Conservation (phyloP, 1,140 invertebrate genomes). For the Bombyx mandarina region DNA sequence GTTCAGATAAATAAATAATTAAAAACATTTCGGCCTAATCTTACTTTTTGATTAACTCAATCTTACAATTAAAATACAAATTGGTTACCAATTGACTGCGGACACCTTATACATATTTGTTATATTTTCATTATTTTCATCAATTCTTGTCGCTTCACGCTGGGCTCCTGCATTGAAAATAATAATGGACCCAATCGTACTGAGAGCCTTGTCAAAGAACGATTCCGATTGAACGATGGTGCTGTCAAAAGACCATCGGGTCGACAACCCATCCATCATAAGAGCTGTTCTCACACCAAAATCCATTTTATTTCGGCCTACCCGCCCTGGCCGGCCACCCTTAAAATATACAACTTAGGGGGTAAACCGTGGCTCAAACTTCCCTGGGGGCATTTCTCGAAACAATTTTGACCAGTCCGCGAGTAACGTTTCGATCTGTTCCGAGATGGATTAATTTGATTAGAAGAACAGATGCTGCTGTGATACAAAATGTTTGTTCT, state of each 20-base stretch:
- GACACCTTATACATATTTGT: conserved; percentile 3
- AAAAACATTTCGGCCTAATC: neutral
- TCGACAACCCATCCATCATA: conserved; percentile 62
- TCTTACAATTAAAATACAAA: too few relatives aligned
- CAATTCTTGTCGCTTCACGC: conserved; percentile 17
- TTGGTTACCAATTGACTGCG: too few relatives aligned
- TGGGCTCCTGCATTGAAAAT: conserved; percentile 18
- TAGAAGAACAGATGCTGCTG: conserved; percentile 57
- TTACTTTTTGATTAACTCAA: conserved; percentile 35
- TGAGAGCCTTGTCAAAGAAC: conserved; percentile 42
- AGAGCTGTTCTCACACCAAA: conserved; percentile 33
- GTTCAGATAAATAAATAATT: too few relatives aligned
- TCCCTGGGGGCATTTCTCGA: conserved; percentile 38
- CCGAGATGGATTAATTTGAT: conserved; percentile 69
- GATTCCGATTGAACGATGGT: conserved; percentile 62
- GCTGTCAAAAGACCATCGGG: conserved; percentile 56
- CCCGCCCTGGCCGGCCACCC: conserved; percentile 2
- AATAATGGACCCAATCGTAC: conserved; percentile 50
- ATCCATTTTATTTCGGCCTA: conserved; percentile 30
- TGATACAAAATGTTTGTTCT: conserved; percentile 11
- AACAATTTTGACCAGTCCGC: conserved; percentile 61
- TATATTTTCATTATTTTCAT: conserved; percentile 31
- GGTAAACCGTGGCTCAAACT: conserved; percentile 18
- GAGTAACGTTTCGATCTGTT: conserved; percentile 67
- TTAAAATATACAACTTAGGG: conserved; percentile 2